These are phyloP conservation scores for Drosophila stalkeri DNA, from an alignment of 2,888 invertebrate genomes.

Conservation along the genomic window DNA sequence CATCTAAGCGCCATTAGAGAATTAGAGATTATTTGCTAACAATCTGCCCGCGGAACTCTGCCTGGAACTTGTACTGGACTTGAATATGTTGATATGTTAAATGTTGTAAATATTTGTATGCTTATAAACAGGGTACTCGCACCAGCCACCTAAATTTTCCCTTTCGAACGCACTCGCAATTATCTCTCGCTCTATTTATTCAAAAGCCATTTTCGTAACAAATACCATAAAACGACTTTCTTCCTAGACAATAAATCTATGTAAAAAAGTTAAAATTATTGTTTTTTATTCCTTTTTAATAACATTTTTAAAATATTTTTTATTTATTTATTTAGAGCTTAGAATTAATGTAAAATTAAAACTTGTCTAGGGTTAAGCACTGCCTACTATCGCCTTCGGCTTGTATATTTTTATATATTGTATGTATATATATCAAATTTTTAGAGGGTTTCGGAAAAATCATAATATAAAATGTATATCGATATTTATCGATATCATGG, in stretches of 20 bases:
- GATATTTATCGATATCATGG: background rate
- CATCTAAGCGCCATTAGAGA: slow-evolving; percentile 37
- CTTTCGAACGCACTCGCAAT: slow-evolving; percentile 36
- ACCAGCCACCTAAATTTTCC: slow-evolving; percentile 60
- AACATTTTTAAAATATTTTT: background rate
- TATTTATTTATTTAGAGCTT: background rate
- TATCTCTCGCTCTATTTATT: slow-evolving; percentile 49
- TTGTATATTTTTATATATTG: too few relatives aligned
- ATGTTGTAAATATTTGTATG: slow-evolving; percentile 52
- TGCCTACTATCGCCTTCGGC: too few relatives aligned
- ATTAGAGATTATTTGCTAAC: background rate
- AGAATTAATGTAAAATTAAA: too few relatives aligned
- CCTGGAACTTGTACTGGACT: slow-evolving; percentile 39
- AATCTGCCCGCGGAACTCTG: slow-evolving; percentile 59
- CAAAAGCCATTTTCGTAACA: slow-evolving; percentile 49
- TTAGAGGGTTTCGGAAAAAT: background rate
- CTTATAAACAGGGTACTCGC: slow-evolving; percentile 73
- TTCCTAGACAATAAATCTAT: slow-evolving; percentile 54
- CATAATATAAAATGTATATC: background rate
- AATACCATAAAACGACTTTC: slow-evolving; percentile 47
- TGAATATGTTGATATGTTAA: slow-evolving; percentile 12
- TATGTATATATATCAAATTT: too few relatives aligned
- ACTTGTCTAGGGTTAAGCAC: too few relatives aligned
- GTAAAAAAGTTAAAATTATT: slow-evolving; percentile 28
- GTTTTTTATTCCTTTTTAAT: background rate